A percentile compares a stretch with the other conserved stretches of the same genome.
These are phyloP conservation scores for Lamproptera curius DNA, from an alignment of 2,888 invertebrate species.

Conservation along the genomic window DNA sequence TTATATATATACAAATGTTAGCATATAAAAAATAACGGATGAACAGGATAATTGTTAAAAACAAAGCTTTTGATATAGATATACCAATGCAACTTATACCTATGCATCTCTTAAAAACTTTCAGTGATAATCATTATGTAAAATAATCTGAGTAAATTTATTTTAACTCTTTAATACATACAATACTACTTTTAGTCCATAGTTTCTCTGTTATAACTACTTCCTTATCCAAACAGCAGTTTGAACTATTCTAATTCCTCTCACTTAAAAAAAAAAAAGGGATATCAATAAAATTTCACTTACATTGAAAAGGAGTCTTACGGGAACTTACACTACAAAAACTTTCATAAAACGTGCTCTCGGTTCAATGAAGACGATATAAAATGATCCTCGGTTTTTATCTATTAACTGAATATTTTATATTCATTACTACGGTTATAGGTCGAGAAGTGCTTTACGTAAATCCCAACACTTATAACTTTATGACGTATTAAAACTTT, in stretches of 20 bases:
- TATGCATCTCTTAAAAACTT: no score
- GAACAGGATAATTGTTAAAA: no score
- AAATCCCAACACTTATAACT: no score
- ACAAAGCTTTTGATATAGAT: no score
- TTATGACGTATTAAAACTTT: no score
- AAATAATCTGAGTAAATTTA: background rate
- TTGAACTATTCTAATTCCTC: background rate
- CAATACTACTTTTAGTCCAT: background rate
- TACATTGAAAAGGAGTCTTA: background rate
- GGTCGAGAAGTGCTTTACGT: no score
- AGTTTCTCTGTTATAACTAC: background rate
- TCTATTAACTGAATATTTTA: no score
- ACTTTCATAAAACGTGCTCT: background rate
- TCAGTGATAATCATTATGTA: no score
- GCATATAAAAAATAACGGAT: no score
- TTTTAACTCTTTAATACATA: background rate
- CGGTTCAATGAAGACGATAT: slow-evolving; percentile 6
- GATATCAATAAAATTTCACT: background rate
- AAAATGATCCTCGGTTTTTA: background rate
- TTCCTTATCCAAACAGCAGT: background rate
- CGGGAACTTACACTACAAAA: background rate
- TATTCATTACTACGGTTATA: no score
- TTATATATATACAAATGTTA: no score
- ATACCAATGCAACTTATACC: no score
- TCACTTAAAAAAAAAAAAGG: background rate